These are phyloP conservation scores for Drosophila melanica DNA, from an alignment of 1,140 invertebrate genomes.

Conservation along the genomic window DNA sequence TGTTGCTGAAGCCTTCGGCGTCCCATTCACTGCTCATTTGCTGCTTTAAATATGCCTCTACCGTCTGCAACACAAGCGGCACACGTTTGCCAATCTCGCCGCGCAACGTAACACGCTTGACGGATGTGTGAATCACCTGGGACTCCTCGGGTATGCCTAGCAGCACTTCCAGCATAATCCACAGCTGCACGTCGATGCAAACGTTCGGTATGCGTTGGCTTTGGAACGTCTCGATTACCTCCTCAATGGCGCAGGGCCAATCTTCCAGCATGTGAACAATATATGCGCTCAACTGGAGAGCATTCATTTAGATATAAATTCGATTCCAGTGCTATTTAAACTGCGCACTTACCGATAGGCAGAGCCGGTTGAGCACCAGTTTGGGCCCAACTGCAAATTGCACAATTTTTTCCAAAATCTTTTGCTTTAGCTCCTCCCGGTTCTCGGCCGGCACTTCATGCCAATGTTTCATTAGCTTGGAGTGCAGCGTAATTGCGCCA, in stretches of 20 bases:
- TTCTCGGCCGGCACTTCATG: constrained; percentile 91
- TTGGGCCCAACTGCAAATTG: constrained; percentile 91
- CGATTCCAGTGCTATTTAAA: not conserved
- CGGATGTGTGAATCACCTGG: constrained; percentile 77
- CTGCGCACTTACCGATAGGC: constrained; percentile 91
- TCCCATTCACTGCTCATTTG: constrained; percentile 70
- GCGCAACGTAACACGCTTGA: constrained; percentile 69
- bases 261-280: constrained; percentile 88
- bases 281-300: constrained; percentile 86
- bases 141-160: constrained; percentile 91
- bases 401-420: constrained; percentile 90
- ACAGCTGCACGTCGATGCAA: constrained; percentile 84
- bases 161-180: constrained; percentile 90
- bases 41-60: constrained; percentile 66
- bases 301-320: constrained; percentile 5
- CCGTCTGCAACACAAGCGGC: constrained; percentile 71
- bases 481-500: constrained; percentile 94
- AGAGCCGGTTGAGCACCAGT: constrained; percentile 93
- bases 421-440: constrained; percentile 89
- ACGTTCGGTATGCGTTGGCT: constrained; percentile 86
- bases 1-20: constrained; percentile 83
- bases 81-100: constrained; percentile 72
- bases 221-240: constrained; percentile 88
- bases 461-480: constrained; percentile 94
- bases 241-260: constrained; percentile 88